Percentiles rank a stretch among this genome's conserved stretches.
Evolutionary conservation across 2,888 invertebrate genomes (phyloP).

Genomic region (Melanostoma mellinum): DNA sequence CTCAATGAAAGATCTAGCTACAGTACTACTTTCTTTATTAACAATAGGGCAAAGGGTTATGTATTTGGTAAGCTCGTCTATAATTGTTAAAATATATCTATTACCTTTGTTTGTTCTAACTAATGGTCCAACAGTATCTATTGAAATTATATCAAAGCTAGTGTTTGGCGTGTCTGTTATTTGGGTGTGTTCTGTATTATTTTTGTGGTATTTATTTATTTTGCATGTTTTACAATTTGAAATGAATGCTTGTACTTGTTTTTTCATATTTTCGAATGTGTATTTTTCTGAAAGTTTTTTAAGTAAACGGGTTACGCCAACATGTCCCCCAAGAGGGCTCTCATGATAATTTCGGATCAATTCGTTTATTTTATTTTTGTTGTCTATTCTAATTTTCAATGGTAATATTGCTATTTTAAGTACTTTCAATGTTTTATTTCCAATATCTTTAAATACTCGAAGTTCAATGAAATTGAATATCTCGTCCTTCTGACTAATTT

Average conservation of each 20-base stretch:
- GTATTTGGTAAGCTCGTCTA: conserved; percentile 42
- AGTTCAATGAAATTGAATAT: conserved; percentile 4
- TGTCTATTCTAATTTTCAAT: conserved; percentile 5
- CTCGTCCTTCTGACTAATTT: not conserved
- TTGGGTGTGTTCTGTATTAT: not conserved
- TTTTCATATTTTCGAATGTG: conserved; percentile 26
- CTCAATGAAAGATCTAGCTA: conserved; percentile 2
- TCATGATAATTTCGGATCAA: conserved; percentile 15
- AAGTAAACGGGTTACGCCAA: conserved; percentile 1
- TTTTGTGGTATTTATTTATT: conserved; percentile 26
- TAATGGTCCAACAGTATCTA: conserved; percentile 6
- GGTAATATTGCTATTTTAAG: conserved; percentile 14
- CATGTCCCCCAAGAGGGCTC: conserved; percentile 16
- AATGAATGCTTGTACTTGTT: conserved; percentile 38
- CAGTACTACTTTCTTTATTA: conserved; percentile 8
- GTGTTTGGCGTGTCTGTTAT: conserved; percentile 9
- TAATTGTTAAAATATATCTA: conserved; percentile 38
- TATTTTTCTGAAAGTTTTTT: conserved; percentile 12
- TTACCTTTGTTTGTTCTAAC: conserved; percentile 27
- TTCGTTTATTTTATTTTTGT: conserved; percentile 7
- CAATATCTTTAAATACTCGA: no score
- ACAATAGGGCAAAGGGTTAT: conserved; percentile 4
- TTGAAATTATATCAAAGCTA: not conserved
- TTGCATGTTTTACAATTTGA: conserved; percentile 42
- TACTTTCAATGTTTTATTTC: not conserved